phyloP scores from a whole-genome alignment of 2,113 vertebrate genomes.

The Terrapene triunguis region DNA sequence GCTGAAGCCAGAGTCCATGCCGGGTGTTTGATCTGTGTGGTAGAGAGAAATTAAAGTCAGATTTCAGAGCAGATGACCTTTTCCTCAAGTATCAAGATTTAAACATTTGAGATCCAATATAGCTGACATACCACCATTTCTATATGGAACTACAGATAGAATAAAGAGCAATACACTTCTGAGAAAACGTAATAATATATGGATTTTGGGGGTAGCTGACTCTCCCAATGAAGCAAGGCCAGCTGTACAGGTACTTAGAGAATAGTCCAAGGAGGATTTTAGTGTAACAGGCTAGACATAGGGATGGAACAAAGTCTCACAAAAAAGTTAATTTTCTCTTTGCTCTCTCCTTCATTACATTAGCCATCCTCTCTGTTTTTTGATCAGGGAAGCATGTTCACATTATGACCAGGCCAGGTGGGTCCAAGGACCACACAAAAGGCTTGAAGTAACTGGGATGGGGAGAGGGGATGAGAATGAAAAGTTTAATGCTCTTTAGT shows the following conservation, averaged over 20 bases:
- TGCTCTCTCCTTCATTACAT: constrained; percentile 54
- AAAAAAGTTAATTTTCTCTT: constrained; percentile 53
- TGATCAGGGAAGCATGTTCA: constrained; percentile 60
- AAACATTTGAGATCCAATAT: neutral
- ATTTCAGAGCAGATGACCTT: neutral
- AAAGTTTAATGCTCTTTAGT: neutral
- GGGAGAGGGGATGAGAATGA: neutral
- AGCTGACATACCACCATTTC: neutral
- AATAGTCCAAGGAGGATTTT: neutral
- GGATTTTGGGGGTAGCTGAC: constrained; percentile 39
- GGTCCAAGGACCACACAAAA: neutral
- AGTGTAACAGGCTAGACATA: neutral
- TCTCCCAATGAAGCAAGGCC: constrained; percentile 59
- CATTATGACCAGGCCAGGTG: constrained; percentile 11
- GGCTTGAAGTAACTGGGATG: neutral
- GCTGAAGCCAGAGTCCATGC: neutral
- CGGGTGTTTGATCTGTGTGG: neutral
- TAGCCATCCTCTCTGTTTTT: constrained; percentile 53
- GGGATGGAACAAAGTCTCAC: constrained; percentile 41
- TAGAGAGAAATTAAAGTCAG: neutral
- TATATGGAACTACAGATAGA: neutral
- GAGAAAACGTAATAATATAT: neutral
- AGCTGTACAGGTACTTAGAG: constrained; percentile 47
- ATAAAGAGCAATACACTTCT: neutral
- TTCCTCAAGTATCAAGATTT: neutral